Base-by-base conservation (phyloP, 2,888 invertebrate species). In the Gari tellinella region DNA sequence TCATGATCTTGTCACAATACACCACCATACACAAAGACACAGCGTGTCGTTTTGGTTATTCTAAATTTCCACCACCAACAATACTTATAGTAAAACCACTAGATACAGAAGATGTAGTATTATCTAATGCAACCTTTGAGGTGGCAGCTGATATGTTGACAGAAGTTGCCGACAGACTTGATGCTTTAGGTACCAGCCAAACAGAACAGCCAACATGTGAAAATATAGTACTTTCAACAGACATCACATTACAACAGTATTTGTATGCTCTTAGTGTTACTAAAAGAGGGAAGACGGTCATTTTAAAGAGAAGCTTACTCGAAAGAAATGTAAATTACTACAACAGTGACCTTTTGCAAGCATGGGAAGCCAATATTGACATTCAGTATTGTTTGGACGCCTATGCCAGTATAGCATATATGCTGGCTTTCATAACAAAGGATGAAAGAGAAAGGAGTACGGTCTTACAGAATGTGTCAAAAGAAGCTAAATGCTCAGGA, bases 301-400 rank as follows among this genome's bases (percentile, higher is more conserved):
- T 65, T 7, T 19, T 65, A 15, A 46, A 75, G 53, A 26, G 74
- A 37, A 14, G 46, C 1, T 23, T 41, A 31, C 0, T 23, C 43
- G 69, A 57, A 43, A 51, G 15, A 8, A 26, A 26, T 37, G 58
- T 66, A 1, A 75, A 70, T 46, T 25, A 21, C 43, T 70, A 75
- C 46, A 69, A 70, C 43, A n/a, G 12, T 49, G 5, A n/a, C 19
- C 25, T 70, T 4, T 26, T 75, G 15, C 12, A 14, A 26, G 51
- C 62, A 2, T 75, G 75, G 70, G 14, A 60, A 43, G 74, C 74
- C 8, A 68, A 74, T 40, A 7, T 75, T 15, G 69, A 75, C 62
- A 53, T 75, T 1, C 74, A 75, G 19, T 69, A 40, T 51, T 56
- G 55, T 37, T n/a, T 52, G 3, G 61, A 65, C 48, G 57, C 65